A percentile compares a stretch with the other conserved stretches of the same genome.
Conservation (phyloP, 2,888 invertebrate species). For the Xylophagus ater region DNA sequence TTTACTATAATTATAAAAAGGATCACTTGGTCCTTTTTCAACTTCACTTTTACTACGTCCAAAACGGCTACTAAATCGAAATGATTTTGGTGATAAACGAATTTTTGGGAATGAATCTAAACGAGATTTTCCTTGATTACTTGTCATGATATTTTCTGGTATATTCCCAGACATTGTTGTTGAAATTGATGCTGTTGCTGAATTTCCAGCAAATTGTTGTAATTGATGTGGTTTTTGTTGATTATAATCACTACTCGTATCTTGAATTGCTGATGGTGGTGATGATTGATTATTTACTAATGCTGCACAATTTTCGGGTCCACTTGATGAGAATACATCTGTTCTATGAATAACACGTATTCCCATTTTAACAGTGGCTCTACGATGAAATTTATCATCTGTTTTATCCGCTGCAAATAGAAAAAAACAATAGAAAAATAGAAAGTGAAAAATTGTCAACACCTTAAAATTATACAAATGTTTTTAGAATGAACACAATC, state of each 20-base stretch:
- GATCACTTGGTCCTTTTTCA: constrained; percentile 32
- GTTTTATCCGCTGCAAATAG: constrained; percentile 59
- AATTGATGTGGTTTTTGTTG: too few relatives aligned
- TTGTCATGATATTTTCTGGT: not conserved
- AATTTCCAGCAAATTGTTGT: too few relatives aligned
- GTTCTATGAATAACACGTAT: constrained; percentile 65
- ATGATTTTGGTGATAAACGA: constrained; percentile 35
- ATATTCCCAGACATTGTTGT: not conserved
- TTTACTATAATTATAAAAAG: constrained; percentile 34
- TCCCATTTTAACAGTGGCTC: constrained; percentile 74
- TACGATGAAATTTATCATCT: constrained; percentile 70
- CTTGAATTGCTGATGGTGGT: constrained; percentile 18
- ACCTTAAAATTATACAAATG: not conserved
- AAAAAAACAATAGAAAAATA: not conserved
- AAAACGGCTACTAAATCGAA: constrained; percentile 36
- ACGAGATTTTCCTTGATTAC: constrained; percentile 16
- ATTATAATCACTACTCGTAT: constrained; percentile 8
- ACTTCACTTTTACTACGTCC: constrained; percentile 38
- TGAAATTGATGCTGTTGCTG: constrained; percentile 3
- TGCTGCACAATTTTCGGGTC: constrained; percentile 29
- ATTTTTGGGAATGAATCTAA: constrained; percentile 36
- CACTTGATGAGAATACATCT: constrained; percentile 27
- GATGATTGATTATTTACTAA: constrained; percentile 26
- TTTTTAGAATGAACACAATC: not conserved
- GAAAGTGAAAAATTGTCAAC: not conserved